phyloP scores from a whole-genome alignment of 2,888 invertebrate genomes.

The Poecilobothrus nobilitatus region DNA sequence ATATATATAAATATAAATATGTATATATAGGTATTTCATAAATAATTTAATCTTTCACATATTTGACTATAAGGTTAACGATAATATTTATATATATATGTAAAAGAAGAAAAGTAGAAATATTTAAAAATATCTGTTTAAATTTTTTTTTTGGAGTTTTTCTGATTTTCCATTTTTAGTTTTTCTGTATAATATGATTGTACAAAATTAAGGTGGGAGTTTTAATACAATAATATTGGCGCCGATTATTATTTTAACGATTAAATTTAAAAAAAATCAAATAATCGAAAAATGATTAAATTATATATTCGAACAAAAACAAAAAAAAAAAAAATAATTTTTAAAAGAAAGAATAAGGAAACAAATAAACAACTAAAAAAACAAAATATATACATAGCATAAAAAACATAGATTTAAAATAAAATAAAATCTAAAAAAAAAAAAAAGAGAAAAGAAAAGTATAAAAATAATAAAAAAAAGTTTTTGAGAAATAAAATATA shows the following conservation, averaged over 20 bases:
- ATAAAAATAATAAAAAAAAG: background rate
- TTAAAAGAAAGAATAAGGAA: background rate
- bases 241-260: slow-evolving; percentile 6
- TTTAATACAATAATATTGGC: background rate
- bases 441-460: background rate
- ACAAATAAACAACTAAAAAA: too few relatives aligned
- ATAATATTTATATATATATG: background rate
- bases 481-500: too few relatives aligned
- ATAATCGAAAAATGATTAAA: too few relatives aligned
- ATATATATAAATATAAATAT: background rate
- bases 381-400: too few relatives aligned
- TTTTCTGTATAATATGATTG: background rate
- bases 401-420: too few relatives aligned
- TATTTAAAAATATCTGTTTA: background rate
- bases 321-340: background rate
- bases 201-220: background rate
- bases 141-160: background rate
- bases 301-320: background rate
- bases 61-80: background rate
- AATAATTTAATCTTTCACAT: slow-evolving; percentile 1
- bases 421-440: too few relatives aligned
- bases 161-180: slow-evolving; percentile 1
- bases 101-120: background rate
- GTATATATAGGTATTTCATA: background rate
- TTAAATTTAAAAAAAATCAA: background rate